Conservation (phyloP, 1,140 invertebrate genomes). For the Pygmarrhopalites habei region DNA sequence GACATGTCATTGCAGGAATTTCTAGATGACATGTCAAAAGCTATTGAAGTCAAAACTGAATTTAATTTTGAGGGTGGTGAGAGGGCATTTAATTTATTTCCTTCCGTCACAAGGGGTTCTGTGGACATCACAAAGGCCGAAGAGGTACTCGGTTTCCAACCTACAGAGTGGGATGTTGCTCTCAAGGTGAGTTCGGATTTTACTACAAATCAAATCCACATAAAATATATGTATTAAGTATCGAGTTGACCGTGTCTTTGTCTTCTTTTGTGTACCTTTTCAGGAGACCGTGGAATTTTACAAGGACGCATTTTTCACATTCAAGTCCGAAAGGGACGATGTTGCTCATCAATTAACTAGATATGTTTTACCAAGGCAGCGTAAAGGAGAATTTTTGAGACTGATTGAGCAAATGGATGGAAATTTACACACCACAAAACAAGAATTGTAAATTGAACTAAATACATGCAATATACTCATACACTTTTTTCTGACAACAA, state of each 20-base stretch:
- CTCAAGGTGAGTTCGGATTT: constrained; percentile 37
- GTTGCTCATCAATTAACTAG: constrained; percentile 33
- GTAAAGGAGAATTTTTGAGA: constrained; percentile 32
- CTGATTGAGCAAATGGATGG: constrained; percentile 24
- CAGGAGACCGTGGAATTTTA: constrained; percentile 46
- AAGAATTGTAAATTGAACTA: constrained; percentile 1
- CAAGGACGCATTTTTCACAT: constrained; percentile 40
- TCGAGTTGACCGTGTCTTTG: no score
- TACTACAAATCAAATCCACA: not conserved
- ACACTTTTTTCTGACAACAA: no score
- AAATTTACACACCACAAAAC: constrained; percentile 3
- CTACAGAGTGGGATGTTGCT: constrained; percentile 43
- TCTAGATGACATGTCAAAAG: constrained; percentile 40
- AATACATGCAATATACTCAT: no score
- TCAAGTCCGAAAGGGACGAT: constrained; percentile 37
- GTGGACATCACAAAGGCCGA: constrained; percentile 45
- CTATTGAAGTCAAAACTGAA: constrained; percentile 34
- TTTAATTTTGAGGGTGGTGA: constrained; percentile 24
- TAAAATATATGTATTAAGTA: no score
- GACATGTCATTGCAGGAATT: constrained; percentile 27
- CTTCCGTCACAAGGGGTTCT: constrained; percentile 46
- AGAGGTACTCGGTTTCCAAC: constrained; percentile 43
- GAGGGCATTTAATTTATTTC: constrained; percentile 44
- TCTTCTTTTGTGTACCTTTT: no score
- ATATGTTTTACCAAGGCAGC: constrained; percentile 25